Evolutionary conservation across 2,113 vertebrate species (phyloP).

Genomic region (Trochalopteron elliotii): DNA sequence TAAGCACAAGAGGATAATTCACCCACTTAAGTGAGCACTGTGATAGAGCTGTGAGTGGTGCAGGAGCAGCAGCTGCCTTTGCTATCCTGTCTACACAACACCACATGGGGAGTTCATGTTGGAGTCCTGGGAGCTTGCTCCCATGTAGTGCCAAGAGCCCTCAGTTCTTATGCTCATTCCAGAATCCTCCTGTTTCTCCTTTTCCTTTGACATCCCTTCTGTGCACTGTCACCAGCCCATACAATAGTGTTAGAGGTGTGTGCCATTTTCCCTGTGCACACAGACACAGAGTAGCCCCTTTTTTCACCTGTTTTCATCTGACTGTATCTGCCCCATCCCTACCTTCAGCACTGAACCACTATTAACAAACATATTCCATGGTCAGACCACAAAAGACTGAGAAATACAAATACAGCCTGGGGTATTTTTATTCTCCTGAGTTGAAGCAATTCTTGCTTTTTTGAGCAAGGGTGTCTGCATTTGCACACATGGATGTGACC

Average conservation of each 20-base stretch:
- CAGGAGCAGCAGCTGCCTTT: neutral
- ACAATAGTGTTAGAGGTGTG: neutral
- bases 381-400: neutral
- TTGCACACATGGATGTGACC: neutral
- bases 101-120: fast-evolving
- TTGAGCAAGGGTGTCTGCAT: neutral
- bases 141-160: no score
- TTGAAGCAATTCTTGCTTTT: neutral
- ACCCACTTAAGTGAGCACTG: neutral
- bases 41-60: fast-evolving
- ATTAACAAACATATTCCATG: neutral
- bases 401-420: neutral
- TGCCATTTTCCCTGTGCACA: neutral
- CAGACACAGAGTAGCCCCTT: neutral
- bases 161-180: fast-evolving
- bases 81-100: neutral
- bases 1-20: neutral
- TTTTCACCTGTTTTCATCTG: neutral
- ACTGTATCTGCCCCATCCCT: neutral
- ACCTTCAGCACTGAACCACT: neutral
- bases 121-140: neutral
- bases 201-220: neutral
- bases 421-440: neutral
- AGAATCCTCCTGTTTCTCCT: neutral
- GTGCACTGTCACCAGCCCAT: neutral